A percentile compares a stretch with the other conserved stretches of the same genome.
Conservation (phyloP, 92 coral and sea anemone genomes). For the Umimayanthus kanabou region DNA sequence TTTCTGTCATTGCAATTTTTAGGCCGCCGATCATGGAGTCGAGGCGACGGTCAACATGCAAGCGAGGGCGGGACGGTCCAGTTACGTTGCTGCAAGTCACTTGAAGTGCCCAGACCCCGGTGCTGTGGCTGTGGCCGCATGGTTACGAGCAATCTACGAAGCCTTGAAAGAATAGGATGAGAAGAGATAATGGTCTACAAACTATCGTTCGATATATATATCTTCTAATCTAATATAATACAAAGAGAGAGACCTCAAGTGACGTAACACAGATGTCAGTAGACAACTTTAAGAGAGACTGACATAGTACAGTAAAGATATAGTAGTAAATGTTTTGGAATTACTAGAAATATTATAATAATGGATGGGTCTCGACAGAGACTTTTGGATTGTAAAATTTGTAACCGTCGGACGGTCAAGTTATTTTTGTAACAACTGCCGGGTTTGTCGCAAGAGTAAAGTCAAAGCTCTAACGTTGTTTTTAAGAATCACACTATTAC, state of each 20-base stretch:
- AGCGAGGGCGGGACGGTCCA: slow-evolving; percentile 98
- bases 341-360: no score
- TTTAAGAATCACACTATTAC: no score
- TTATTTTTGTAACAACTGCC: not conserved
- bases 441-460: not conserved
- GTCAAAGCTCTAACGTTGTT: no score
- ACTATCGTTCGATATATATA: not conserved
- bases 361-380: no score
- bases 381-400: no score
- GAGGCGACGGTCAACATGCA: slow-evolving; percentile 88
- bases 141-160: slow-evolving; percentile 81
- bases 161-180: slow-evolving; percentile 55
- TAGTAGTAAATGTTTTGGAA: no score
- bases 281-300: no score
- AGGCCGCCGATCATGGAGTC: slow-evolving; percentile 89
- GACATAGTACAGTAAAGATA: no score
- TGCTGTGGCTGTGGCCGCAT: slow-evolving; percentile 83
- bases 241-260: no score
- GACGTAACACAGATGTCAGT: no score
- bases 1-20: not conserved
- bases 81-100: slow-evolving; percentile 77
- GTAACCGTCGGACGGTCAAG: slow-evolving; percentile 42
- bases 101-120: slow-evolving; percentile 93
- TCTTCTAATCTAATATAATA: no score
- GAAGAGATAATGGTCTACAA: not conserved